Percentiles rank a stretch among this genome's conserved stretches.
phyloP scores from a whole-genome alignment of 2,888 invertebrate species.

The Chalcis sispes region DNA sequence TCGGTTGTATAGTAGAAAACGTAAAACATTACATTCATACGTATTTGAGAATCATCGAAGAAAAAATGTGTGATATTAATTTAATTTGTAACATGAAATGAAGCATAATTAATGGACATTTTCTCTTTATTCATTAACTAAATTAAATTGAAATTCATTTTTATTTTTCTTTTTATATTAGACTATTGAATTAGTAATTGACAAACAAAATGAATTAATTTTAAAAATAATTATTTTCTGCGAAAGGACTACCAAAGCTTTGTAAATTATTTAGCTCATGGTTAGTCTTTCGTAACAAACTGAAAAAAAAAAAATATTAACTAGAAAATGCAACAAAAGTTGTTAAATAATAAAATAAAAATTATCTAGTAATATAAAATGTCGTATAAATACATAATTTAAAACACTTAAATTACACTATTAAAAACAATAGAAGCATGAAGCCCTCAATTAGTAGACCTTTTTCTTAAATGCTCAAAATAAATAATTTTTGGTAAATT shows the following conservation, averaged over 20 bases:
- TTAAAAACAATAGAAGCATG: too few relatives aligned
- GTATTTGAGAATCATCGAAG: constrained; percentile 52
- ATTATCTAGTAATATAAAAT: constrained; percentile 28
- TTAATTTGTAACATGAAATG: constrained; percentile 59
- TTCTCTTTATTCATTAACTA: constrained; percentile 48
- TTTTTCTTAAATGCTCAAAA: too few relatives aligned
- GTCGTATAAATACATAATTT: constrained; percentile 21
- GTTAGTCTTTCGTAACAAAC: constrained; percentile 33
- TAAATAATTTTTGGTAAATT: too few relatives aligned
- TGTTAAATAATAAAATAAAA: constrained; percentile 35
- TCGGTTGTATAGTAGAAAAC: constrained; percentile 56
- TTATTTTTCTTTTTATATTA: constrained; percentile 47
- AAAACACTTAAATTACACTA: not conserved
- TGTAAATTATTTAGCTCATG: not conserved
- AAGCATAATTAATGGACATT: constrained; percentile 59
- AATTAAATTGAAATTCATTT: constrained; percentile 35
- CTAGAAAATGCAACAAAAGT: constrained; percentile 21
- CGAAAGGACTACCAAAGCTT: constrained; percentile 19
- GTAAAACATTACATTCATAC: constrained; percentile 51
- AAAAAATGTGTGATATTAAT: constrained; percentile 61
- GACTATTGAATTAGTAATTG: constrained; percentile 28
- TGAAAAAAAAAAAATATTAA: not conserved
- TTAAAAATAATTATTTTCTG: constrained; percentile 21
- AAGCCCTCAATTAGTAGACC: too few relatives aligned
- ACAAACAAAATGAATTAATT: not conserved